Evolutionary conservation across 30 jellyfish, hydroid and myxozoan genomes (phyloP).

Genomic region (Turritopsis dohrnii): DNA sequence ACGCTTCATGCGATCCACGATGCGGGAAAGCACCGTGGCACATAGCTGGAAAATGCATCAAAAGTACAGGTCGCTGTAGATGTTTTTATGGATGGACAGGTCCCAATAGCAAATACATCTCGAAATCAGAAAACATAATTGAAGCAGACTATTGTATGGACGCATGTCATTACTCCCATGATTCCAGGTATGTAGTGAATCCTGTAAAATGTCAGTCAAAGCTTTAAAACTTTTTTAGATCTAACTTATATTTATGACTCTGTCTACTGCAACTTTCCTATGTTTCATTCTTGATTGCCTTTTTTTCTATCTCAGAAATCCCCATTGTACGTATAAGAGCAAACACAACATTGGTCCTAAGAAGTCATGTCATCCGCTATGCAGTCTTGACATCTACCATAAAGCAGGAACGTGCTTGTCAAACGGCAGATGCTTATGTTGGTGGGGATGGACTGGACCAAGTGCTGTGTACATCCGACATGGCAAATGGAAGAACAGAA

Average conservation of each 20-base stretch:
- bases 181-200: not conserved
- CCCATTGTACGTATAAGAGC: not conserved
- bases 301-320: not conserved
- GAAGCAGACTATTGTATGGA: conserved; percentile 24
- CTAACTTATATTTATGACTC: not conserved
- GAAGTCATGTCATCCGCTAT: conserved; percentile 32
- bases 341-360: not conserved
- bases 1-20: conserved; percentile 6
- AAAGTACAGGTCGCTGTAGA: not conserved
- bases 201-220: not conserved
- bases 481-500: conserved; percentile 22
- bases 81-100: conserved; percentile 25
- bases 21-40: conserved; percentile 23
- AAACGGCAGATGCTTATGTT: conserved; percentile 60
- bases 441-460: conserved; percentile 92
- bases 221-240: too few relatives aligned
- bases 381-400: conserved; percentile 35
- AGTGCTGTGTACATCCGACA: conserved; percentile 30
- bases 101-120: conserved; percentile 4
- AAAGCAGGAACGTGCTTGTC: conserved; percentile 57
- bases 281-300: not conserved
- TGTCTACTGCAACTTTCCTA: not conserved
- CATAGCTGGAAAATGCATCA: conserved; percentile 1
- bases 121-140: not conserved
- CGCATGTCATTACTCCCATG: conserved; percentile 27